phyloP scores from a whole-genome alignment of 2,888 invertebrate genomes.

The Aphodius granarius region DNA sequence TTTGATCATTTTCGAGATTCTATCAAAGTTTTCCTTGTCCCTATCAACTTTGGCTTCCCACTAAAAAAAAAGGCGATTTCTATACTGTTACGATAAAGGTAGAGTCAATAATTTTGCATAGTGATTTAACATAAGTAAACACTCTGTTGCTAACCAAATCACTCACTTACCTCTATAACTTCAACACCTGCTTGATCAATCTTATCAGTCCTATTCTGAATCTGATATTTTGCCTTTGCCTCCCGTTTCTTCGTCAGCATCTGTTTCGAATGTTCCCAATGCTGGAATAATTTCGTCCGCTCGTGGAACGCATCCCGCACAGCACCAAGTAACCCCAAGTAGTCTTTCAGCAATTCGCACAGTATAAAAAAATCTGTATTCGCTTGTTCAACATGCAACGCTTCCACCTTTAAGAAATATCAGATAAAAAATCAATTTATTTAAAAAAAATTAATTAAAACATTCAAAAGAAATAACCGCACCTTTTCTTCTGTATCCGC shows the following conservation, averaged over 20 bases:
- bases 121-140: not conserved
- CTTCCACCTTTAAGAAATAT: slow-evolving; percentile 70
- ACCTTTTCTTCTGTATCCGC: slow-evolving; percentile 85
- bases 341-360: slow-evolving; percentile 94
- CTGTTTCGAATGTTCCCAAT: slow-evolving; percentile 96
- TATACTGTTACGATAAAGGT: not conserved
- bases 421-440: not conserved
- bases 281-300: slow-evolving; percentile 86
- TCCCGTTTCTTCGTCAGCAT: slow-evolving; percentile 93
- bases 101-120: not conserved
- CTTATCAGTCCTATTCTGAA: slow-evolving; percentile 88
- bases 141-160: not conserved
- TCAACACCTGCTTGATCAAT: slow-evolving; percentile 86
- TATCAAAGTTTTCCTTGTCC: slow-evolving; percentile 94
- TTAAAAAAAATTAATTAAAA: not conserved
- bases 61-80: no score
- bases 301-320: slow-evolving; percentile 82
- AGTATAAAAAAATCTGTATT: slow-evolving; percentile 93
- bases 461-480: slow-evolving; percentile 9
- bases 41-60: slow-evolving; percentile 97
- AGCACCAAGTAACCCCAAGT: slow-evolving; percentile 86
- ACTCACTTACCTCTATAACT: slow-evolving; percentile 77
- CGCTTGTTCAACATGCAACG: slow-evolving; percentile 87
- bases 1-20: slow-evolving; percentile 91
- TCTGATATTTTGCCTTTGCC: slow-evolving; percentile 87